phyloP scores from a whole-genome alignment of 1,140 invertebrate species.

The Paraescarpia echinospica region DNA sequence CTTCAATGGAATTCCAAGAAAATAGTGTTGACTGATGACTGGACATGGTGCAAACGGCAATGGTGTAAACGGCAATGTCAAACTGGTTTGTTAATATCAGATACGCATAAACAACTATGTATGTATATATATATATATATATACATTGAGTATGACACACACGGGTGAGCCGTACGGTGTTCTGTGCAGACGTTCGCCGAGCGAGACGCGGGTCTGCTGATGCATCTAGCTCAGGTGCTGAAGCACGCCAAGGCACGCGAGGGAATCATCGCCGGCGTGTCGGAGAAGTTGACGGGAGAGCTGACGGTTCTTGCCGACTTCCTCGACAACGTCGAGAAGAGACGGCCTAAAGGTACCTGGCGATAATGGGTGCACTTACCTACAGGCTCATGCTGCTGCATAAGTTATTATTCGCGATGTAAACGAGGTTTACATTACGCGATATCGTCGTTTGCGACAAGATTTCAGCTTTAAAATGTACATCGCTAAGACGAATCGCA shows the following conservation, averaged over 20 bases:
- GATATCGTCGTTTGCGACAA: neutral
- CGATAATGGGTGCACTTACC: neutral
- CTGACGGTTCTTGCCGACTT: constrained; percentile 41
- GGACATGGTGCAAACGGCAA: no score
- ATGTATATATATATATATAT: no score
- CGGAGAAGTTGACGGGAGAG: constrained; percentile 43
- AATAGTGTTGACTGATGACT: no score
- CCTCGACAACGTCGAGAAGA: constrained; percentile 46
- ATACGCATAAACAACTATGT: no score
- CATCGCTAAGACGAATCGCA: no score
- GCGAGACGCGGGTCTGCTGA: constrained; percentile 41
- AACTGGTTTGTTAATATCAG: no score
- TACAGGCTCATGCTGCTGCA: neutral
- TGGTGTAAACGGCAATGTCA: no score
- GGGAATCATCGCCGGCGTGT: constrained; percentile 43
- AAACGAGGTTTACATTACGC: neutral
- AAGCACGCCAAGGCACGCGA: constrained; percentile 43
- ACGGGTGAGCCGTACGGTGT: neutral
- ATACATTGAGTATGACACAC: neutral
- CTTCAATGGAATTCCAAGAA: no score
- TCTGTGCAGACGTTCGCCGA: constrained; percentile 38
- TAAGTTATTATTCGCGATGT: neutral
- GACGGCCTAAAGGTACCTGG: constrained; percentile 42
- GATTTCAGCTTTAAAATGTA: no score
- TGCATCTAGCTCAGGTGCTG: constrained; percentile 42